Conservation (phyloP, 2,888 invertebrate genomes). For the Aspidiotus rigidus region DNA sequence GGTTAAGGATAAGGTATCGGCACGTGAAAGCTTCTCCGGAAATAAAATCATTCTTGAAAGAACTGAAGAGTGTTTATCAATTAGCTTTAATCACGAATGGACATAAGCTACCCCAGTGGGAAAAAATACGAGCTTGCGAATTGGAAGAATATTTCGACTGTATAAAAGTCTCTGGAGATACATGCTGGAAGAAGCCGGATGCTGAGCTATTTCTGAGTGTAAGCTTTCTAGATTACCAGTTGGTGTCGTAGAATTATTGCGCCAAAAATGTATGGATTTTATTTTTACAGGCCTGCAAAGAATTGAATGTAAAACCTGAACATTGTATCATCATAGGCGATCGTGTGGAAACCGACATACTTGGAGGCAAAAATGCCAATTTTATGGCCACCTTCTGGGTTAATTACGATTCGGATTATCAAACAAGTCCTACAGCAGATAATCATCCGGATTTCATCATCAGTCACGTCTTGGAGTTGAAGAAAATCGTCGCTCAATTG, state of each 20-base stretch:
- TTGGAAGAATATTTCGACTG: constrained; percentile 66
- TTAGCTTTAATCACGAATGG: constrained; percentile 79
- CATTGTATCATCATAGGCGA: constrained; percentile 81
- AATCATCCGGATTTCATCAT: constrained; percentile 27
- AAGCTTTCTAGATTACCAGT: not conserved
- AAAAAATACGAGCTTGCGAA: constrained; percentile 65
- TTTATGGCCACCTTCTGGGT: constrained; percentile 26
- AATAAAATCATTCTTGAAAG: constrained; percentile 57
- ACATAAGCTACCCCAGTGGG: constrained; percentile 78
- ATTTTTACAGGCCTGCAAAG: constrained; percentile 58
- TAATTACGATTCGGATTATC: constrained; percentile 17
- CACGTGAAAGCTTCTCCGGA: constrained; percentile 61
- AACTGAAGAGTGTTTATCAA: constrained; percentile 62
- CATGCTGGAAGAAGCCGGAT: constrained; percentile 79
- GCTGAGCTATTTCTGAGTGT: constrained; percentile 60
- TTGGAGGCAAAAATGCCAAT: constrained; percentile 63
- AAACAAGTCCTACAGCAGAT: constrained; percentile 20
- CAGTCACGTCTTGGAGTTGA: constrained; percentile 21
- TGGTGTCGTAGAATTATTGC: no score
- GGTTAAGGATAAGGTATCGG: constrained; percentile 70
- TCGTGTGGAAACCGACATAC: constrained; percentile 77
- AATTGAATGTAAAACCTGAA: constrained; percentile 61
- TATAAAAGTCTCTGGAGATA: constrained; percentile 70
- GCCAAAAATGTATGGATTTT: not conserved
- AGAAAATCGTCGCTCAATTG: constrained; percentile 17